A percentile compares a stretch with the other conserved stretches of the same genome.
Evolutionary conservation across 2,113 vertebrate species (phyloP).

Genomic region (Vireo altiloquus): DNA sequence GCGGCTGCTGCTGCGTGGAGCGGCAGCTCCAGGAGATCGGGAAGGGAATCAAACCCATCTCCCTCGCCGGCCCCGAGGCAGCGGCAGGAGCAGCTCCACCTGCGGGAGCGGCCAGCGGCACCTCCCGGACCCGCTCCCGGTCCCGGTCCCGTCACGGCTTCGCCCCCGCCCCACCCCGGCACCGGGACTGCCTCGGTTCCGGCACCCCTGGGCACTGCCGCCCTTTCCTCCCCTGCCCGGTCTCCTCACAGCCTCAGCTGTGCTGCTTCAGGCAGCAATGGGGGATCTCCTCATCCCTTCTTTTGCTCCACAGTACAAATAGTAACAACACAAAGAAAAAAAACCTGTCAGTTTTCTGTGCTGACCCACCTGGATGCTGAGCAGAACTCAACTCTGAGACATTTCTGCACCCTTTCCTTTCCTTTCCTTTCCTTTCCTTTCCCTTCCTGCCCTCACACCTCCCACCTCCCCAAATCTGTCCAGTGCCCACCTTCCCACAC

Average conservation of each 20-base stretch:
- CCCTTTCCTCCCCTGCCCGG: neutral
- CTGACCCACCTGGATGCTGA: neutral
- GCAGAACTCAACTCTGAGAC: neutral
- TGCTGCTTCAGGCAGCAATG: neutral
- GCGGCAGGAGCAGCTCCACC: neutral
- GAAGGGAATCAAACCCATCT: neutral
- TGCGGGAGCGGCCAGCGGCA: neutral
- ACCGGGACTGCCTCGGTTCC: neutral
- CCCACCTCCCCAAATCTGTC: neutral
- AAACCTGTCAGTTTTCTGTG: neutral
- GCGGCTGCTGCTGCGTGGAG: neutral
- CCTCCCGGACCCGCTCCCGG: no score
- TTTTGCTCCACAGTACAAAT: neutral
- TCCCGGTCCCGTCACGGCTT: rapidly evolving
- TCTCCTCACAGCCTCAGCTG: neutral
- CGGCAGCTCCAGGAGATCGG: neutral
- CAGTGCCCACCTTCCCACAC: neutral
- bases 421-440: no score
- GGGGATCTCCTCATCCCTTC: neutral
- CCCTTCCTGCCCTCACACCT: neutral
- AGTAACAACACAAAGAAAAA: neutral
- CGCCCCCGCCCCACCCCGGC: neutral
- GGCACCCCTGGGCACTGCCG: neutral
- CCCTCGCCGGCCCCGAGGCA: neutral
- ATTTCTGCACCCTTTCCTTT: neutral